Conservation (phyloP, 2,113 vertebrate genomes). For the Macrotis lagotis region DNA sequence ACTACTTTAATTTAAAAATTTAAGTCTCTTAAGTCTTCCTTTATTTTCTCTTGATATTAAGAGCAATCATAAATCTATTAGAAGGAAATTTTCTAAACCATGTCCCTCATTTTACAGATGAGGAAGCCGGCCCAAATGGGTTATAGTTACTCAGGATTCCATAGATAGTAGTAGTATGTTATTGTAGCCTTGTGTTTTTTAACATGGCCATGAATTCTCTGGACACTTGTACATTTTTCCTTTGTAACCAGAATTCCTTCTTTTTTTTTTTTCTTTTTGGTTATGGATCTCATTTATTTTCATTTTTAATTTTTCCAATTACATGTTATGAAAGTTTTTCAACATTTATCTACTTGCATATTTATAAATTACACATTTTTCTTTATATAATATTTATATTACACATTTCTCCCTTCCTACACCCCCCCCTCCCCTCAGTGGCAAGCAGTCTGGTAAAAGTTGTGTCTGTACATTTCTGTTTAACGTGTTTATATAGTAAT, state of each 20-base stretch:
- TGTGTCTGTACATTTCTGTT: too few species aligned
- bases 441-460: too few species aligned
- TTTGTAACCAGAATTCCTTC: conserved; percentile 29
- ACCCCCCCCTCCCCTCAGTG: too few species aligned
- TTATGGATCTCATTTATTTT: too few species aligned
- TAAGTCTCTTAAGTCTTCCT: conserved; percentile 15
- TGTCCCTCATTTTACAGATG: neutral
- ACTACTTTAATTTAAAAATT: conserved; percentile 41
- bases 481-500: too few species aligned
- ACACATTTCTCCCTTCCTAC: too few species aligned
- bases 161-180: neutral
- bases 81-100: neutral
- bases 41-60: conserved; percentile 22
- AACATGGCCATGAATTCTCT: neutral
- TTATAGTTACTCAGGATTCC: neutral
- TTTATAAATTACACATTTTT: too few species aligned
- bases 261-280: too few species aligned
- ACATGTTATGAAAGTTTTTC: too few species aligned
- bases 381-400: too few species aligned
- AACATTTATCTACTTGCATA: too few species aligned
- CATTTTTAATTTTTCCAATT: too few species aligned
- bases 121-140: neutral
- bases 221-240: conserved; percentile 14
- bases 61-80: neutral
- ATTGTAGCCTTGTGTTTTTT: conserved; percentile 9